Conservation (phyloP, 2,113 vertebrate species). For the Pelusios castaneus region DNA sequence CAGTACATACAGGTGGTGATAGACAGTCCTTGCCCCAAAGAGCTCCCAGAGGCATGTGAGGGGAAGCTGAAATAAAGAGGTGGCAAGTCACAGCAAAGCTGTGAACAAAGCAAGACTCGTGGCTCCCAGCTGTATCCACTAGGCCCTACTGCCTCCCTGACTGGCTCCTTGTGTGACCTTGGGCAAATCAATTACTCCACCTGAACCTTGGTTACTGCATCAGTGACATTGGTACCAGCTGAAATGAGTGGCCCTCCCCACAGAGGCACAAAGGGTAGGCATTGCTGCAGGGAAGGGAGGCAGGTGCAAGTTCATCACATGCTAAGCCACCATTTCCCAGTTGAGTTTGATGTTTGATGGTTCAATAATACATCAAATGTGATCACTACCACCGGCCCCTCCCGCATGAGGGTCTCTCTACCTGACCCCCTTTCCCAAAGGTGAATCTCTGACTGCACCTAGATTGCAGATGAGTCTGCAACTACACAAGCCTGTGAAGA, state of each 20-base stretch:
- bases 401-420: too few species aligned
- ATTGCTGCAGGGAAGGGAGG: neutral
- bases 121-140: neutral
- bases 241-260: neutral
- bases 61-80: neutral
- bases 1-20: neutral
- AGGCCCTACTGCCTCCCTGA: neutral
- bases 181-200: neutral
- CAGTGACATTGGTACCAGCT: neutral
- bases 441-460: neutral
- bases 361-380: neutral
- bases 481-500: neutral
- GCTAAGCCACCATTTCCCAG: neutral
- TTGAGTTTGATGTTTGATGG: neutral
- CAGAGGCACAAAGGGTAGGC: neutral
- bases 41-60: neutral
- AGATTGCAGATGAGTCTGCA: neutral
- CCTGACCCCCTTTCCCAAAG: neutral
- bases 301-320: neutral
- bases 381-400: neutral
- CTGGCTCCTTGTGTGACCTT: neutral
- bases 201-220: neutral
- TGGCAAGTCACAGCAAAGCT: neutral
- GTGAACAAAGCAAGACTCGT: too few species aligned
- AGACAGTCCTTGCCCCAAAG: neutral